Evolutionary conservation across 2,797 vertebrate species (phyloP), one percentile per base, ranked within the genome.

Genomic region (Anabas testudineus): DNA sequence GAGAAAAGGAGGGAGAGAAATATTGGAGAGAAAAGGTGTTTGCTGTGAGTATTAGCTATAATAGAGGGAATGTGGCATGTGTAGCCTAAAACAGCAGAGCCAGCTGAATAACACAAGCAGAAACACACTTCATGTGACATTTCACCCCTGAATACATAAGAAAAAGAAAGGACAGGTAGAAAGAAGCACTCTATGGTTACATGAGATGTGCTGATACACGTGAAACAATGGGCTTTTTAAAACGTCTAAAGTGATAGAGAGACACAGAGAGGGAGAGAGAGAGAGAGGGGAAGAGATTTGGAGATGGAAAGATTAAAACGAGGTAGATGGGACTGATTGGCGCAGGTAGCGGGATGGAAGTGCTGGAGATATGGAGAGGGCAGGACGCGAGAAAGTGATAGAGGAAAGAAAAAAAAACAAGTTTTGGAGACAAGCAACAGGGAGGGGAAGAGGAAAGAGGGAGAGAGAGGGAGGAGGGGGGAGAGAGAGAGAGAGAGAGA

Each of bases 181-280:
- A 76, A 68, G 47, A 36, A 51, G 30, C 55, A 55, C 66, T 71
- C 42, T 52, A 71, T 34, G 77, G 82, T 78, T 56, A 86, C 87
- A 77, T 46, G 77, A 92, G 91, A 93, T 93, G 42, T 76, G 66
- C 85, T 76, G 92, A 93, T 93, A 91, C 66, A 87, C 79, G 57
- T 76, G 82, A 90, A 90, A 94, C 93, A 94, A 94, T 88, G 83
- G 87, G 80, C 89, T 91, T 90, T 91, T 93, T 87, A 73, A 78
- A 85, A 85, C 65, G 69, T 83, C 76, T 85, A 83, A 73, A 71
- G 74, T 83, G 88, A 83, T 70, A 82, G 72, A 77, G 68, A 66
- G 67, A 59, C 67, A 26, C 34, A 42, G 34, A 47, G 58, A 43
- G 70, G 85, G 83, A 57, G 74, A 66, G 78, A 42, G 41, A 14